Percentiles rank a stretch among this genome's conserved stretches.
phyloP scores from a whole-genome alignment of 2,888 invertebrate species.

The Lasioglossum figueresi region DNA sequence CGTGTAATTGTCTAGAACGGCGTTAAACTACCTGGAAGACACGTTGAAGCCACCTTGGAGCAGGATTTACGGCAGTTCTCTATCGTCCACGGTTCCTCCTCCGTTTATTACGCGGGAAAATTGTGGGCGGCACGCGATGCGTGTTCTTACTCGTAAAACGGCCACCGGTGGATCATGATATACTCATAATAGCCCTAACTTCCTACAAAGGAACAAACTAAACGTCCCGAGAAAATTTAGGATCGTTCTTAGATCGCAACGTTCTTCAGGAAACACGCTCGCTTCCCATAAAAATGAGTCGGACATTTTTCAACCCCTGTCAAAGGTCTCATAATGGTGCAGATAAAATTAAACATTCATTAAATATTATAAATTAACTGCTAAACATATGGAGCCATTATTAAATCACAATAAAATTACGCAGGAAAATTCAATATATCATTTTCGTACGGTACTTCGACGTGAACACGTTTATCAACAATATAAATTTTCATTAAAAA shows the following conservation, averaged over 20 bases:
- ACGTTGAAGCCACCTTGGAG: constrained; percentile 1
- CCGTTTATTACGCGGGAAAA: constrained; percentile 9
- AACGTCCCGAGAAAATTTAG: not conserved
- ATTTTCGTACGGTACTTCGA: not conserved
- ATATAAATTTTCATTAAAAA: not conserved
- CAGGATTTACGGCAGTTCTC: constrained; percentile 10
- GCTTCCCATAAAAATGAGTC: too few species aligned
- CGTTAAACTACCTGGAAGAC: constrained; percentile 4
- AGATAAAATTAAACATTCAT: not conserved
- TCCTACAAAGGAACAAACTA: not conserved
- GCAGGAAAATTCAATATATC: not conserved
- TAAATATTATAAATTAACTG: not conserved
- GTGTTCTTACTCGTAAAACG: not conserved
- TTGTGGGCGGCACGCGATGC: not conserved
- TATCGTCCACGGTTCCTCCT: constrained; percentile 2
- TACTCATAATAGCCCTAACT: not conserved
- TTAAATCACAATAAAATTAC: not conserved
- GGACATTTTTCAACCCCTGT: too few species aligned
- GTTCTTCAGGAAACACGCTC: not conserved
- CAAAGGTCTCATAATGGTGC: too few species aligned
- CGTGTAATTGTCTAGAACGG: constrained; percentile 11
- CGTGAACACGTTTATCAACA: not conserved
- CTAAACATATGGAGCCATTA: not conserved
- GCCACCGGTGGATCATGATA: not conserved
- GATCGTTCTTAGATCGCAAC: not conserved